phyloP scores from a whole-genome alignment of 2,113 vertebrate genomes.

The Caranx melampygus region DNA sequence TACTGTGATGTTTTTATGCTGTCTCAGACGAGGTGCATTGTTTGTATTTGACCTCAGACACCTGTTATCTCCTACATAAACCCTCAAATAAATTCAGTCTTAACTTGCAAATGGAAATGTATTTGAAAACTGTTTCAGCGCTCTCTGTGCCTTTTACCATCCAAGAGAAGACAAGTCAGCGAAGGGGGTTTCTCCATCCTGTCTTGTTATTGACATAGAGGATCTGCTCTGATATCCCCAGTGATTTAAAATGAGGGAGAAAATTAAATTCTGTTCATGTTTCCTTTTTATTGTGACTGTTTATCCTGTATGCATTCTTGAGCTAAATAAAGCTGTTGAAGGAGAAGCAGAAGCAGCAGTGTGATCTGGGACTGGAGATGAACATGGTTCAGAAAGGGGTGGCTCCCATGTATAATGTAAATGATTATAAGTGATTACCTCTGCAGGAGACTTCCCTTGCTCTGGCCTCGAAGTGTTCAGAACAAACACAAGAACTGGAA shows the following conservation, averaged over 20 bases:
- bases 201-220: conserved; percentile 5
- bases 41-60: neutral
- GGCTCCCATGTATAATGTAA: neutral
- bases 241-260: conserved; percentile 6
- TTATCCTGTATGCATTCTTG: conserved; percentile 47
- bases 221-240: neutral
- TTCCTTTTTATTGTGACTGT: conserved; percentile 12
- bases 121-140: neutral
- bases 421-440: neutral
- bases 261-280: neutral
- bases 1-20: neutral
- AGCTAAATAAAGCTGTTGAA: conserved; percentile 56
- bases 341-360: neutral
- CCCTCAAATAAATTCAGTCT: neutral
- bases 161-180: neutral
- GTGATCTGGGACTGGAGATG: neutral
- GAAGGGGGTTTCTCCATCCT: neutral
- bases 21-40: neutral
- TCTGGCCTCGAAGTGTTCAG: no score
- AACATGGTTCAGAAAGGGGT: neutral
- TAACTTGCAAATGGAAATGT: neutral
- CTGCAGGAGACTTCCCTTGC: no score
- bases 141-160: conserved; percentile 37
- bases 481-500: no score
- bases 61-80: neutral